Evolutionary conservation across 2,888 invertebrate genomes (phyloP).

Genomic region (Deilephila elpenor): DNA sequence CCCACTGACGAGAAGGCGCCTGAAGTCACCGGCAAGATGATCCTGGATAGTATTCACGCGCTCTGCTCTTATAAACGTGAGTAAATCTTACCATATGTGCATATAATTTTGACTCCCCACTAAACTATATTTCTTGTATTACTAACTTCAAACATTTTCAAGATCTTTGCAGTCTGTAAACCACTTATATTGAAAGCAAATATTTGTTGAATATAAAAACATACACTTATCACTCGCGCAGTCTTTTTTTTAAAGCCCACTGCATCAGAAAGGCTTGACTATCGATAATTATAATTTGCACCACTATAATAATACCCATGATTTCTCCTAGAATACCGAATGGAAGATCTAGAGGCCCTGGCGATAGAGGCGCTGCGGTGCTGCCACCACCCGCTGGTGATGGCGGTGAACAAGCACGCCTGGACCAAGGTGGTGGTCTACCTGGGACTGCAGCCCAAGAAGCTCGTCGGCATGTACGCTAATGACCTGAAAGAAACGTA

Average conservation of each 20-base stretch:
- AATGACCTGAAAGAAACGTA: slow-evolving; percentile 85
- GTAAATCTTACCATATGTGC: slow-evolving; percentile 28
- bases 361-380: slow-evolving; percentile 88
- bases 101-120: too few species aligned
- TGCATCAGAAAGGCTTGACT: too few species aligned
- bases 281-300: too few species aligned
- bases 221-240: too few species aligned
- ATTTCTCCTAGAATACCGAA: slow-evolving; percentile 61
- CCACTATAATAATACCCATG: background rate
- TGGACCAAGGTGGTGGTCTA: slow-evolving; percentile 88
- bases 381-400: slow-evolving; percentile 90
- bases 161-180: too few species aligned
- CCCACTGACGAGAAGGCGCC: slow-evolving; percentile 68
- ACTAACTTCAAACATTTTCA: too few species aligned
- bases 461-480: slow-evolving; percentile 85
- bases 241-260: too few species aligned
- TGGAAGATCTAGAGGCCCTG: slow-evolving; percentile 84
- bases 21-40: slow-evolving; percentile 83
- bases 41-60: slow-evolving; percentile 81
- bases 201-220: too few species aligned
- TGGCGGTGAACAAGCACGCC: slow-evolving; percentile 82
- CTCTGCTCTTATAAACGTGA: slow-evolving; percentile 80
- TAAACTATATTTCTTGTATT: too few species aligned
- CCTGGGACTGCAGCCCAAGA: slow-evolving; percentile 83
- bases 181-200: too few species aligned